Conservation (phyloP, 2,113 vertebrate species). For the Gallinago jamesoni region DNA sequence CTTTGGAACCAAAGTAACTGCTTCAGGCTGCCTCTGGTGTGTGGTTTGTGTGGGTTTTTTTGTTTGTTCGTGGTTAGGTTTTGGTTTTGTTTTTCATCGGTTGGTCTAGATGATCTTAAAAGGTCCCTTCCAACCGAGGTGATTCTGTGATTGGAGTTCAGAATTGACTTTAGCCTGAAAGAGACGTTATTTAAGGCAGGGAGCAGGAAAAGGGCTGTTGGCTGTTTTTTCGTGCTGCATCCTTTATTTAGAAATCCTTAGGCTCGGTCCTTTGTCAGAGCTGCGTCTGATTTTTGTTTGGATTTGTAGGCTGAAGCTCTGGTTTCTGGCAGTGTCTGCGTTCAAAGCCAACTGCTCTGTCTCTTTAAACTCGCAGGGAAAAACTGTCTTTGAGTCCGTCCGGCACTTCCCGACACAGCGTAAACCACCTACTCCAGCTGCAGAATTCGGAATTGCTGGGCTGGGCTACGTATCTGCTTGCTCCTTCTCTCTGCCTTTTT, state of each 20-base stretch:
- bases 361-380: neutral
- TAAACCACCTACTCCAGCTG: neutral
- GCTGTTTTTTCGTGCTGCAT: neutral
- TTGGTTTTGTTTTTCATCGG: no score
- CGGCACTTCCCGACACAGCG: rapidly evolving
- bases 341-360: neutral
- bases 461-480: neutral
- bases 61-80: no score
- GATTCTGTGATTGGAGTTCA: neutral
- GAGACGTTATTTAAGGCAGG: neutral
- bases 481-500: neutral
- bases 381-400: neutral
- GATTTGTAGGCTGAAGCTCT: neutral
- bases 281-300: neutral
- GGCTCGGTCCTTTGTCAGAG: neutral
- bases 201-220: neutral
- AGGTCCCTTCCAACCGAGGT: no score
- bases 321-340: neutral
- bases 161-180: neutral
- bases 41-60: no score
- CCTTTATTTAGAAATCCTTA: neutral
- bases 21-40: neutral
- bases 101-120: no score
- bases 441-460: neutral
- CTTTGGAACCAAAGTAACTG: neutral